These are phyloP conservation scores for Psammodynastes pulverulentus DNA, from an alignment of 2,113 vertebrate species.

Conservation along the genomic window DNA sequence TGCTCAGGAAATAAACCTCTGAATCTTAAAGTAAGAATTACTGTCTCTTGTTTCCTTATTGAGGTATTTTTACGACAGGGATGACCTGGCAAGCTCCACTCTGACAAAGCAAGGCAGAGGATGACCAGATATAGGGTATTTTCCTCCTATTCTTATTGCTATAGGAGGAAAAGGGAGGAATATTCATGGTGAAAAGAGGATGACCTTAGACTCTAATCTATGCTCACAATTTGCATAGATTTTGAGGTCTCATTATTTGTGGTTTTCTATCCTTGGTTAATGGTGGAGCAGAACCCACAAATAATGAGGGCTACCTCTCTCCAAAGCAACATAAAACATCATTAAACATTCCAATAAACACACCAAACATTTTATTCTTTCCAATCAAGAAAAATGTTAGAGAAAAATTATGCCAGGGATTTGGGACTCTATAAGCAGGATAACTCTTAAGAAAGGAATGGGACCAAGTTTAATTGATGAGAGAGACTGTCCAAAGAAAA, in stretches of 20 bases:
- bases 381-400: background rate
- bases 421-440: background rate
- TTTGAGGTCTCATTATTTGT: background rate
- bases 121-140: background rate
- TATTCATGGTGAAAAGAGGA: background rate
- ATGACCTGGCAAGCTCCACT: background rate
- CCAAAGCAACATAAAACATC: background rate
- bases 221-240: background rate
- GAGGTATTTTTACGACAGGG: background rate
- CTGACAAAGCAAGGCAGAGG: background rate
- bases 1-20: too few relatives aligned
- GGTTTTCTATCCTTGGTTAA: background rate
- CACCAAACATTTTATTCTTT: background rate
- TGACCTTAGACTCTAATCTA: background rate
- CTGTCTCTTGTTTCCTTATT: too few relatives aligned
- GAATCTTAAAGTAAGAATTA: too few relatives aligned
- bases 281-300: background rate
- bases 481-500: background rate
- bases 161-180: background rate
- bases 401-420: background rate
- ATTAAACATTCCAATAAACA: background rate
- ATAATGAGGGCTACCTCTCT: background rate
- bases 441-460: background rate
- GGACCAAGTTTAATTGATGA: background rate
- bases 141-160: background rate